Evolutionary conservation across 1,140 invertebrate species (phyloP).

Genomic region (Proales similis): DNA sequence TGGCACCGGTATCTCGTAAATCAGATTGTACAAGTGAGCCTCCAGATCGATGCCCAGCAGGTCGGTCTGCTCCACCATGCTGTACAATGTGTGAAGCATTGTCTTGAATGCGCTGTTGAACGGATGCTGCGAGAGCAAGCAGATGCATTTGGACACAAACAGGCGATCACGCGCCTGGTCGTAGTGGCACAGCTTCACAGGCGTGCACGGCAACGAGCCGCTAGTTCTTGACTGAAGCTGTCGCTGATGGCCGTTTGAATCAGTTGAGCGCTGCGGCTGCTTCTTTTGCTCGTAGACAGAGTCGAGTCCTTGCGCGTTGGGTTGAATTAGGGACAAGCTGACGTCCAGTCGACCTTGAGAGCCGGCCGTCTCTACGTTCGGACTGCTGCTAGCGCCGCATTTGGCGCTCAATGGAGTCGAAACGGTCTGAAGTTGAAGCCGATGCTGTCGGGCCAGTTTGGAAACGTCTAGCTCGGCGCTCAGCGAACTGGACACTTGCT

Average conservation of each 20-base stretch:
- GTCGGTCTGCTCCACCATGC: slow-evolving; percentile 55
- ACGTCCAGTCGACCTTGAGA: too few relatives aligned
- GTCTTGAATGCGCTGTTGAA: slow-evolving; percentile 61
- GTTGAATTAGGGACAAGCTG: too few relatives aligned
- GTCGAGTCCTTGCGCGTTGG: too few relatives aligned
- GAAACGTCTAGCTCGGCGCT: too few relatives aligned
- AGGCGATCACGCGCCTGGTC: slow-evolving; percentile 84
- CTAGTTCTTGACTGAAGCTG: slow-evolving; percentile 53
- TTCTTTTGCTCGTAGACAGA: too few relatives aligned
- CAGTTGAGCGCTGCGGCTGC: too few relatives aligned
- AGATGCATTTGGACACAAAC: slow-evolving; percentile 86
- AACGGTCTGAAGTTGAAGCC: too few relatives aligned
- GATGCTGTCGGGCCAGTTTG: too few relatives aligned
- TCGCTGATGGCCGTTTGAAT: slow-evolving; percentile 47
- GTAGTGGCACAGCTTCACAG: slow-evolving; percentile 65
- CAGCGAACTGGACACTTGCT: too few relatives aligned
- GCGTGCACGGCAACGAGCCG: slow-evolving; percentile 58
- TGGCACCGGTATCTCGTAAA: slow-evolving; percentile 86
- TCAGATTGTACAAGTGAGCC: slow-evolving; percentile 84
- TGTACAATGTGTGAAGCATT: slow-evolving; percentile 77
- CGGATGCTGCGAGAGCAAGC: slow-evolving; percentile 76
- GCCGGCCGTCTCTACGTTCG: too few relatives aligned
- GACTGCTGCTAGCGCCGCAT: too few relatives aligned
- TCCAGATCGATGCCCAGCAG: slow-evolving; percentile 60
- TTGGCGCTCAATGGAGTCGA: too few relatives aligned